Conservation (phyloP, 2,888 invertebrate genomes). For the Rambutsinella grinnellia region DNA sequence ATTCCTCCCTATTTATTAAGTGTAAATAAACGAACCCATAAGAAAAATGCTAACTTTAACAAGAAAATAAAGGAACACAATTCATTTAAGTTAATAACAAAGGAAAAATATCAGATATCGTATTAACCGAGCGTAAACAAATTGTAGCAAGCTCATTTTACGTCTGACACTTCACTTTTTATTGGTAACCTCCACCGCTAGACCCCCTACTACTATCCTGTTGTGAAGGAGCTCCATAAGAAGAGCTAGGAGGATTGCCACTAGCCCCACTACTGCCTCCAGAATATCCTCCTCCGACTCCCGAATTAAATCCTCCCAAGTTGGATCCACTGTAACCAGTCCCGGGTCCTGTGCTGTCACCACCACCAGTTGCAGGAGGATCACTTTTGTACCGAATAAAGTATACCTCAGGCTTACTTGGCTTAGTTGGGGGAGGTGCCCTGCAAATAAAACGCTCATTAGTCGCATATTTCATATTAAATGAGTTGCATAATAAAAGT, state of each 20-base stretch:
- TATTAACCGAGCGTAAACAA: too few relatives aligned
- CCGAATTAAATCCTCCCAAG: neutral
- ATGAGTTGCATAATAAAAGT: too few relatives aligned
- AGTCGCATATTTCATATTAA: too few relatives aligned
- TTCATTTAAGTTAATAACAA: too few relatives aligned
- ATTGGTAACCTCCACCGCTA: conserved; percentile 30
- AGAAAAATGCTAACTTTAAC: too few relatives aligned
- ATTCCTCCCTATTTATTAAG: too few relatives aligned
- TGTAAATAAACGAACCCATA: too few relatives aligned
- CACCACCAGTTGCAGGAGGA: neutral
- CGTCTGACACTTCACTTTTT: neutral
- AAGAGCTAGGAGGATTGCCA: neutral
- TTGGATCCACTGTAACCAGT: neutral
- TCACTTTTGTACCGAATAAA: conserved; percentile 47
- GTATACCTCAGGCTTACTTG: conserved; percentile 51
- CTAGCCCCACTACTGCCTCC: neutral
- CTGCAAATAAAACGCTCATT: too few relatives aligned
- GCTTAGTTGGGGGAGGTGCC: conserved; percentile 29
- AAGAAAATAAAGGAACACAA: too few relatives aligned
- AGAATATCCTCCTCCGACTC: neutral
- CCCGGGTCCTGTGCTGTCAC: neutral
- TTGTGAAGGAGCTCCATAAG: conserved; percentile 27
- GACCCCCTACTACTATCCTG: conserved; percentile 8
- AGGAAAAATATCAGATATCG: too few relatives aligned
- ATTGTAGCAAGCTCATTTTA: conserved; percentile 4